Evolutionary conservation across 2,888 invertebrate species (phyloP), one percentile per base, ranked within the genome.

Genomic region (Matsumyia berberina): DNA sequence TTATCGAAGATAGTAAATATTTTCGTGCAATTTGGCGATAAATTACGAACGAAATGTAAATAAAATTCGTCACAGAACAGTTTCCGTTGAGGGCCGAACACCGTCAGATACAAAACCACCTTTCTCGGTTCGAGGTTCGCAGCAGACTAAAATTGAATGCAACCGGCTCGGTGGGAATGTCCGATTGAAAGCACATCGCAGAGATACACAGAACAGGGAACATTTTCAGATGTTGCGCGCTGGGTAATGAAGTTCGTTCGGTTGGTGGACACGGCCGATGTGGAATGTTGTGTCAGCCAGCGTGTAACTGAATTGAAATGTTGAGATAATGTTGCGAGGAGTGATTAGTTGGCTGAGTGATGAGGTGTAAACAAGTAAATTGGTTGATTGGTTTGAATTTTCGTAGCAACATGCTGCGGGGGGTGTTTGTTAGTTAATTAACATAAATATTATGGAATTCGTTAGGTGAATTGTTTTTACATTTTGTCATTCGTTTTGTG

Each of bases 91-190:
- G 53, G 29, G 7, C 57, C 72, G 39, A 8, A 58, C 8, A 60
- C 70, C 70, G 64, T 37, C 31, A 60, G 8, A 67, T 24, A 24
- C n/a, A 35, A 57, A 60, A 73, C 66, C 72, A 83, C 73, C 73
- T 78, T 69, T 15, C 37, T 31, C 44, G 39, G 42, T 69, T 78
- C 73, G 69, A 64, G 57, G 78, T 83, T 83, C 83, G 83, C 64
- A 78, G 64, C 83, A 83, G 73, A 83, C 83, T 83, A 55, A 83
- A 83, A 62, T 73, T 67, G 49, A 78, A 57, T 64, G 83, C 78
- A 78, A 83, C 78, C 17, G n/a, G 60, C 55, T 74, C 49, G 73
- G 12, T 46, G 51, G 19, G 37, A 29, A 55, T 29, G 73, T 44
- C 33, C 42, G 58, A 35, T 69, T 58, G 42, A 60, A 53, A 51